Conservation (phyloP, 2,797 vertebrate genomes). For the Oreochromis grahami region DNA sequence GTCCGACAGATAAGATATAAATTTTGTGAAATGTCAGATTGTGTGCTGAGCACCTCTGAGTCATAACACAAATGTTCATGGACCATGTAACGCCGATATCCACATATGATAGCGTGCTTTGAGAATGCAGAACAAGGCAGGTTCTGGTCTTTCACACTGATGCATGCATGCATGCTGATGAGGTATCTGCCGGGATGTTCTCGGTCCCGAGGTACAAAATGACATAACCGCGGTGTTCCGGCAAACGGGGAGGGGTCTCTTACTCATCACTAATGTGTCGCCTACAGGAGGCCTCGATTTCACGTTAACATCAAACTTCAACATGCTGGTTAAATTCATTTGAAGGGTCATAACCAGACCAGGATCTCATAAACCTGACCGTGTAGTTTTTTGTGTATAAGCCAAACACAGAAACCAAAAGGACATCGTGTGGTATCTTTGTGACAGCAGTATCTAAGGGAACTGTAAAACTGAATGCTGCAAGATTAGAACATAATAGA, state of each 20-base stretch:
- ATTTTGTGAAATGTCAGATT: neutral
- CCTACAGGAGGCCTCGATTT: neutral
- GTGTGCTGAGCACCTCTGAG: neutral
- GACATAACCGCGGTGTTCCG: neutral
- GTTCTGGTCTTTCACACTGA: neutral
- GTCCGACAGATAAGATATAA: neutral
- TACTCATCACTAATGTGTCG: rapidly evolving
- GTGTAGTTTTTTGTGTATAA: neutral
- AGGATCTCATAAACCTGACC: neutral
- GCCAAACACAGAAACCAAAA: neutral
- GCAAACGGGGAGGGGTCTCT: neutral
- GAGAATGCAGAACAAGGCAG: neutral
- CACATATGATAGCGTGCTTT: neutral
- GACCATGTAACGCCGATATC: neutral
- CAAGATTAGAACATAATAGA: neutral
- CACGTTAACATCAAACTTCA: neutral
- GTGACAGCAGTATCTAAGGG: rapidly evolving
- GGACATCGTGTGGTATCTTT: neutral
- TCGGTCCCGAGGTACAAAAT: neutral
- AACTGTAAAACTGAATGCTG: neutral
- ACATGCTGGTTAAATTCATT: neutral
- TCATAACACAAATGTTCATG: neutral
- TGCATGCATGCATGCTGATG: neutral
- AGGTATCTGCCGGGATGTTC: neutral
- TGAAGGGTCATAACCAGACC: neutral